Evolutionary conservation across 2,888 invertebrate genomes (phyloP), one percentile per base, ranked within the genome.

Genomic region (Ectemnius cavifrons): DNA sequence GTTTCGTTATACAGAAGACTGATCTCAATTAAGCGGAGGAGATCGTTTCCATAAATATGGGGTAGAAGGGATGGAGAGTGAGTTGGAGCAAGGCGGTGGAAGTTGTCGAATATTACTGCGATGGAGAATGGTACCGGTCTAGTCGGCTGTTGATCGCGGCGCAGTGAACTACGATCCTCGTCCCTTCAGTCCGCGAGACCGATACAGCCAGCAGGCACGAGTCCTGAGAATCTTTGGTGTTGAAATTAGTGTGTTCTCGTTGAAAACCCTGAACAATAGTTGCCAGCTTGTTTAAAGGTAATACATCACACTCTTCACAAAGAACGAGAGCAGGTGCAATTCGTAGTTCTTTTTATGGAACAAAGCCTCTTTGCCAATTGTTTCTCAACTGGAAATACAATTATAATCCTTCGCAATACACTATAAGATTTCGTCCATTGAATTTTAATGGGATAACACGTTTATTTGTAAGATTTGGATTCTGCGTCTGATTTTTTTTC

Each of bases 71-170:
- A 75, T 37, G 71, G 70, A 37, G 73, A 76, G 80, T 78, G 80
- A 83, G 77, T 72, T 67, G 66, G 56, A 71, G 63, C 75, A 81
- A 83, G 83, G 89, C 86, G 88, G 89, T 89, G 89, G 89, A 86
- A 81, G 82, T 85, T 89, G 88, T 89, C 89, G 90, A 90, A 90
- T 89, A 89, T 89, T 89, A 89, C 86, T 85, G 83, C 83, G 86
- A 87, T 86, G 88, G 89, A 86, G 90, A 90, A 87, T 86, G 89
- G 88, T 84, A 83, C 84, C 85, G 82, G 85, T 84, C 85, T 88
- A 90, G 90, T 90, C 86, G 86, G 85, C 85, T 84, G 86, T 84
- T 84, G 88, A 84, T 82, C 87, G 87, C 81, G 86, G 84, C 83
- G 85, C 85, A 83, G 88, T 82, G 77, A 85, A 84, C 88, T 75